phyloP scores from a whole-genome alignment of 2,797 vertebrate species.

The Babyrousa celebensis region DNA sequence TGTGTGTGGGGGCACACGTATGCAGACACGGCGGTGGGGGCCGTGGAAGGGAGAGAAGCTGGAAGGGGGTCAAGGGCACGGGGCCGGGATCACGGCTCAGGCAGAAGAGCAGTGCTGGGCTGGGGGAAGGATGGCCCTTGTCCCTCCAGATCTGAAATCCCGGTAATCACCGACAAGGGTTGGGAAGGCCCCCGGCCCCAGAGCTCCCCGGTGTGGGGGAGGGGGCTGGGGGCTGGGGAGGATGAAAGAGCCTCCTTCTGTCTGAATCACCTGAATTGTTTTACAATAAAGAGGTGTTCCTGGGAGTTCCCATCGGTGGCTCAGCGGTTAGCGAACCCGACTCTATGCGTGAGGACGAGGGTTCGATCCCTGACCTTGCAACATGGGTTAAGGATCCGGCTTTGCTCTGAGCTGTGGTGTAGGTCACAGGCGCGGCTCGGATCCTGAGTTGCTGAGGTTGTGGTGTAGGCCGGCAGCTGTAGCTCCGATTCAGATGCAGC shows the following conservation, averaged over 20 bases:
- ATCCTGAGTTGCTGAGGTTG: no score
- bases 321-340: no score
- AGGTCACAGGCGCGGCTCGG: no score
- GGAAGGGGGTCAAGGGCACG: no score
- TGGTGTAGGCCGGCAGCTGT: no score
- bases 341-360: no score
- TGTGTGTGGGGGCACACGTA: not conserved
- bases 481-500: no score
- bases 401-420: no score
- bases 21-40: not conserved
- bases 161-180: not conserved
- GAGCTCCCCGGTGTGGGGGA: not conserved
- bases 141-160: not conserved
- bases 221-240: not conserved
- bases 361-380: no score
- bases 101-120: not conserved
- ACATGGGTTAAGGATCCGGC: no score
- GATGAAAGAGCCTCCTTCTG: not conserved
- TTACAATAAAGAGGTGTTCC: not conserved
- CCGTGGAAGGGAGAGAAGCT: not conserved
- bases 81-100: not conserved
- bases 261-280: not conserved
- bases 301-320: no score
- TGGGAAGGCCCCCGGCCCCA: not conserved
- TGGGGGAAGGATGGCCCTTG: not conserved